phyloP scores from a whole-genome alignment of 2,797 vertebrate genomes.

The Heliangelus exortis region DNA sequence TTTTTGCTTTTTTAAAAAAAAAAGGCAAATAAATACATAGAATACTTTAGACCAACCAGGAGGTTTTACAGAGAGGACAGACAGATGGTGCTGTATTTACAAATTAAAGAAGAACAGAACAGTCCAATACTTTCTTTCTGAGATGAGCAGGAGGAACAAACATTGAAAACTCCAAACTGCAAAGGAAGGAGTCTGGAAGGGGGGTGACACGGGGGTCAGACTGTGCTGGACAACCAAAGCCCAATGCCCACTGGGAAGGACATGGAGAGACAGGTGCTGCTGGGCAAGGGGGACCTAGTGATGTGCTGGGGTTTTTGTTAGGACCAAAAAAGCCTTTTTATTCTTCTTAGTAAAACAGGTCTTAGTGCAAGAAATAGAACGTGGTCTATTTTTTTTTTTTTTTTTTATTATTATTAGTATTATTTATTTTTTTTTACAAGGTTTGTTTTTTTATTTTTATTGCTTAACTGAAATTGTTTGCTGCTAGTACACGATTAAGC shows the following conservation, averaged over 20 bases:
- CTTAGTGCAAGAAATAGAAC: slow-evolving; percentile 68
- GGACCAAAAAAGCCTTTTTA: slow-evolving; percentile 28
- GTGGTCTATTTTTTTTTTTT: neutral
- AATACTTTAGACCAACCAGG: slow-evolving; percentile 32
- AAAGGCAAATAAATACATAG: slow-evolving; percentile 52
- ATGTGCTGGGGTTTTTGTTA: neutral
- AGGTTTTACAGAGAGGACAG: slow-evolving; percentile 44
- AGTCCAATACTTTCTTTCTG: neutral
- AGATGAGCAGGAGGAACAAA: neutral
- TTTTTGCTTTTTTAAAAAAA: neutral
- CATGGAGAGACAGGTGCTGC: neutral
- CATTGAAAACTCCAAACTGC: neutral
- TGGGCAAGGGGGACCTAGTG: slow-evolving; percentile 26
- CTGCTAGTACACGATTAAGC: slow-evolving; percentile 13
- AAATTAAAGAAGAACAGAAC: slow-evolving; percentile 22
- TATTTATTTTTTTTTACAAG: neutral
- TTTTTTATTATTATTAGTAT: neutral
- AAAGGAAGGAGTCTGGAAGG: neutral
- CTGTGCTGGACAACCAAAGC: neutral
- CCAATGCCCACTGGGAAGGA: neutral
- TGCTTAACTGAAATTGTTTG: slow-evolving; percentile 72
- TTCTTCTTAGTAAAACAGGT: slow-evolving; percentile 49
- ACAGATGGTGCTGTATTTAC: slow-evolving; percentile 15
- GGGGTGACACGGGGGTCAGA: neutral
- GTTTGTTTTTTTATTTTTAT: slow-evolving; percentile 73